phyloP scores from a whole-genome alignment of 30 jellyfish, hydroid and myxozoan species.

The Cassiopea andromeda region DNA sequence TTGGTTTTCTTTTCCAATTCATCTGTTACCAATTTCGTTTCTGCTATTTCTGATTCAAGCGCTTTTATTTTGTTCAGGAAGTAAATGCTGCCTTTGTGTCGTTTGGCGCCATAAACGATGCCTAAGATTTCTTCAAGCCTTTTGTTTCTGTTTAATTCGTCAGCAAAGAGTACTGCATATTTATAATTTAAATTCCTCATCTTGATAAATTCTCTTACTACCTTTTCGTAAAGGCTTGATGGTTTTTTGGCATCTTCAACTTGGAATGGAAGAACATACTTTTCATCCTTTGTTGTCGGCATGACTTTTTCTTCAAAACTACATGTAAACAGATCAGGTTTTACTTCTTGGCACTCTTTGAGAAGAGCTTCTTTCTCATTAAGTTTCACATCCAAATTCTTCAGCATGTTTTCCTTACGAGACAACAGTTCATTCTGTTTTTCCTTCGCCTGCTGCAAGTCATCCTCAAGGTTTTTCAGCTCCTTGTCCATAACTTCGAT shows the following conservation, averaged over 20 bases:
- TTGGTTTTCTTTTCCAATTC: constrained; percentile 8
- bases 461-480: constrained; percentile 21
- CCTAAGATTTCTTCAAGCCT: constrained; percentile 11
- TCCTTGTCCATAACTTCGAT: constrained; percentile 36
- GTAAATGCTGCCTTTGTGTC: constrained; percentile 35
- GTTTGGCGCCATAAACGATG: neutral
- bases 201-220: constrained; percentile 13
- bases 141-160: constrained; percentile 9
- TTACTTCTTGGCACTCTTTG: constrained; percentile 38
- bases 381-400: constrained; percentile 23
- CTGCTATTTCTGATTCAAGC: constrained; percentile 2
- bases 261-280: constrained; percentile 29
- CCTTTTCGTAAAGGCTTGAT: constrained; percentile 39
- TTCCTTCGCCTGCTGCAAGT: constrained; percentile 22
- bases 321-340: constrained; percentile 2
- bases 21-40: neutral
- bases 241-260: constrained; percentile 58
- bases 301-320: neutral
- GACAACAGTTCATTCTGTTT: constrained; percentile 30
- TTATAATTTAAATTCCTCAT: constrained; percentile 9
- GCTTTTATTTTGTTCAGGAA: constrained; percentile 20
- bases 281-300: neutral
- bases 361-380: constrained; percentile 48
- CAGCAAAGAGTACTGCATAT: neutral
- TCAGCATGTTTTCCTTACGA: neutral